phyloP scores from a whole-genome alignment of 1,140 invertebrate genomes.

The Nasonia vitripennis region DNA sequence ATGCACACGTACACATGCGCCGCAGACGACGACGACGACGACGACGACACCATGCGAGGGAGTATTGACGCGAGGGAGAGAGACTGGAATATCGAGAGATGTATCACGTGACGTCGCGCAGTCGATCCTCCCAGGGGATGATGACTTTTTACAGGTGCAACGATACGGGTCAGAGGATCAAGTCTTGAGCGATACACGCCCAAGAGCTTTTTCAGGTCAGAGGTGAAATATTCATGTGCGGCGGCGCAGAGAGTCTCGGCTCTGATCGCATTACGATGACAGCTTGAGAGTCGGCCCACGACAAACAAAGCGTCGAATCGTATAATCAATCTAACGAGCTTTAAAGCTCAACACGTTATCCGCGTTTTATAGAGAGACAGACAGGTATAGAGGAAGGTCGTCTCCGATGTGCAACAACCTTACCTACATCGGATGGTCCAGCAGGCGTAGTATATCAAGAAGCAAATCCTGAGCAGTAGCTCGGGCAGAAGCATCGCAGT shows the following conservation, averaged over 20 bases:
- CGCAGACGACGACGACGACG: too few relatives aligned
- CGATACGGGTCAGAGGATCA: not conserved
- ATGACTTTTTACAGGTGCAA: not conserved
- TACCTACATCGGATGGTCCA: constrained; percentile 36
- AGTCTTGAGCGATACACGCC: not conserved
- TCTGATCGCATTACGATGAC: too few relatives aligned
- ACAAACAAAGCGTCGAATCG: not conserved
- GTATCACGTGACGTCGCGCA: not conserved
- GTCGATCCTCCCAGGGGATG: not conserved
- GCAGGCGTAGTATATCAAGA: constrained; percentile 26
- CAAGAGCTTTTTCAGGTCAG: not conserved
- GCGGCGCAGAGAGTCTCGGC: not conserved
- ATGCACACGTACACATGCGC: not conserved
- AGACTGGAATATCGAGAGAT: not conserved
- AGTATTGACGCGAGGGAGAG: not conserved
- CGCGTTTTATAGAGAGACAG: too few relatives aligned
- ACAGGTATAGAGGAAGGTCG: too few relatives aligned
- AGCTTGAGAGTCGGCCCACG: not conserved
- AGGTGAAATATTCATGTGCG: not conserved
- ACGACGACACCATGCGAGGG: not conserved
- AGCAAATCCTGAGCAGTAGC: constrained; percentile 9
- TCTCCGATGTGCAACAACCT: not conserved
- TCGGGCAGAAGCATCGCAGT: not conserved
- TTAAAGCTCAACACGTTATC: too few relatives aligned
- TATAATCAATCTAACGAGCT: not conserved